These are phyloP conservation scores for Mythimna pallens DNA, from an alignment of 2,888 invertebrate species.

Conservation along the genomic window DNA sequence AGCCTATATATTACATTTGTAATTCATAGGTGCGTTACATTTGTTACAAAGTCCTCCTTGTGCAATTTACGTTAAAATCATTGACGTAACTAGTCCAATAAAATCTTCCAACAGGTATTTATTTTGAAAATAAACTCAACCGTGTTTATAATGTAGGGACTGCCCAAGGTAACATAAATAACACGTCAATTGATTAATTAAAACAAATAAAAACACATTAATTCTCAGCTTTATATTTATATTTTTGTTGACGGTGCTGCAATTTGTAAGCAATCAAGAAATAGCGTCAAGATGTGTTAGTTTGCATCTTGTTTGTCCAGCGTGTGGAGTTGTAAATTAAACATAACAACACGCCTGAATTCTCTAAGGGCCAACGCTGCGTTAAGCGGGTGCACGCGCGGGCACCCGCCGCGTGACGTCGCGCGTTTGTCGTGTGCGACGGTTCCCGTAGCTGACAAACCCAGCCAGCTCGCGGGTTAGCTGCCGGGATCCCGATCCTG, in stretches of 20 bases:
- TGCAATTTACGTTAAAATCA: slow-evolving; percentile 10
- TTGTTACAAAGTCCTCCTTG: slow-evolving; percentile 2
- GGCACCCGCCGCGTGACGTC: no score
- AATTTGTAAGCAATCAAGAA: slow-evolving; percentile 30
- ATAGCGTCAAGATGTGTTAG: neutral
- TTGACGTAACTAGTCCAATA: slow-evolving; percentile 40
- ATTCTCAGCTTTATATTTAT: slow-evolving; percentile 32
- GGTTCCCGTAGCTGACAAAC: no score
- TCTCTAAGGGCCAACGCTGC: no score
- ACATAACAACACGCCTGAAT: neutral
- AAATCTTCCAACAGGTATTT: slow-evolving; percentile 55
- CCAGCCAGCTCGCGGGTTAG: no score
- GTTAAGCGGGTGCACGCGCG: no score
- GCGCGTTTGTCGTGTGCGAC: no score
- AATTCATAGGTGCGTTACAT: neutral
- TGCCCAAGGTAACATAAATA: slow-evolving; percentile 50
- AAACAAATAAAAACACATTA: slow-evolving; percentile 53
- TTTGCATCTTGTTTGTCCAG: neutral
- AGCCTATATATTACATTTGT: no score
- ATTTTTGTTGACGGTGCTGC: slow-evolving; percentile 28
- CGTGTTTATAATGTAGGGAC: slow-evolving; percentile 51
- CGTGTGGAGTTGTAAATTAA: neutral
- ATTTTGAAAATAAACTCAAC: slow-evolving; percentile 53
- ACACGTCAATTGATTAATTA: slow-evolving; percentile 34
- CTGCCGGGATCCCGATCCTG: no score